These are phyloP conservation scores for Chiridota heheva DNA, from an alignment of 35 echinoderm and acorn worm species.

Conservation along the genomic window DNA sequence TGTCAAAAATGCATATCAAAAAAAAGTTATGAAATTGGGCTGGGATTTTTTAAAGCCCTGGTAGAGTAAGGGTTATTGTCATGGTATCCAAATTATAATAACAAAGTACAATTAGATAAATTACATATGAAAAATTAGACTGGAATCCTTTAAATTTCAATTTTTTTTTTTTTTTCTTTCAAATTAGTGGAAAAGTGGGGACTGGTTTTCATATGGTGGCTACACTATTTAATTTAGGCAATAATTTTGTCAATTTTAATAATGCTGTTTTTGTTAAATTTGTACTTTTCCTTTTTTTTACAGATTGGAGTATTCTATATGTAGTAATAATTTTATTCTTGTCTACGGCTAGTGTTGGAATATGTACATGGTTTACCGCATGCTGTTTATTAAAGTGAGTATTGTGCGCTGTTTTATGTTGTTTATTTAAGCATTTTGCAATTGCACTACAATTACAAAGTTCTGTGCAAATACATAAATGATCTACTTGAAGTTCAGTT, in stretches of 20 bases:
- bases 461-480: background rate
- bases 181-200: no score
- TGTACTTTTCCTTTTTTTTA: background rate
- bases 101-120: no score
- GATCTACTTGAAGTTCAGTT: background rate
- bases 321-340: slow-evolving; percentile 81
- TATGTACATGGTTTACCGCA: slow-evolving; percentile 52
- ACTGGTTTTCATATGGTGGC: background rate
- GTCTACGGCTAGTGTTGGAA: slow-evolving; percentile 24
- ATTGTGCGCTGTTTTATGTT: background rate
- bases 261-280: background rate
- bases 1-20: no score
- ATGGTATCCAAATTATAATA: no score
- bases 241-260: background rate
- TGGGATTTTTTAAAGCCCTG: no score
- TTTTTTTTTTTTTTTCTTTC: no score
- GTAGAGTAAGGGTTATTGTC: no score
- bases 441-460: background rate
- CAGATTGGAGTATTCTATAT: slow-evolving; percentile 99
- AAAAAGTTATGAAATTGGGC: no score
- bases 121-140: no score
- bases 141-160: no score
- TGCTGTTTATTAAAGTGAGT: slow-evolving; percentile 91
- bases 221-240: background rate
- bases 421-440: background rate